Percentiles rank a stretch among this genome's conserved stretches.
Evolutionary conservation across 2,888 invertebrate genomes (phyloP).

Genomic region (Napeogenes inachia): DNA sequence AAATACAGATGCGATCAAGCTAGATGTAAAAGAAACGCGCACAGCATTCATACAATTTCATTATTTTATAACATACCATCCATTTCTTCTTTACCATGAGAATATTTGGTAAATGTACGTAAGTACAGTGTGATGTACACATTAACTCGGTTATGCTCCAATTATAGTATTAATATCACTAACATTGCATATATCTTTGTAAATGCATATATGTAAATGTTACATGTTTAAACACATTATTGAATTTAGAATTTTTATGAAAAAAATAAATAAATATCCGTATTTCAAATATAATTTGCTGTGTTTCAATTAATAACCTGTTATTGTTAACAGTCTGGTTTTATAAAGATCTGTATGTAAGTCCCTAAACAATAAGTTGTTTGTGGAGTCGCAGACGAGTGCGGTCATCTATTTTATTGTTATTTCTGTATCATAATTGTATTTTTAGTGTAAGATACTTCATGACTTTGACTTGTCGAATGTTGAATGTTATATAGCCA

Average conservation of each 20-base stretch:
- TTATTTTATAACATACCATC: slow-evolving; percentile 40
- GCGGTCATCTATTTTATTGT: too few species aligned
- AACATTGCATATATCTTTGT: slow-evolving; percentile 78
- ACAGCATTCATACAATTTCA: slow-evolving; percentile 63
- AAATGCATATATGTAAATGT: slow-evolving; percentile 79
- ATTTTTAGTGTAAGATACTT: too few species aligned
- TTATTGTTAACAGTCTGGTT: not conserved
- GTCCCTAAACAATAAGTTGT: too few species aligned
- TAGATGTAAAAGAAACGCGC: slow-evolving; percentile 63
- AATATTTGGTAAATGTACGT: slow-evolving; percentile 76
- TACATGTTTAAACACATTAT: slow-evolving; percentile 79
- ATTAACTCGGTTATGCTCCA: slow-evolving; percentile 72
- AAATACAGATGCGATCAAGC: slow-evolving; percentile 36
- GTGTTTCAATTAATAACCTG: slow-evolving; percentile 45
- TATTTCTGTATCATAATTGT: too few species aligned
- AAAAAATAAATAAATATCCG: slow-evolving; percentile 78
- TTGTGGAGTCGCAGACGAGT: too few species aligned
- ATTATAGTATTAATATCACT: slow-evolving; percentile 74
- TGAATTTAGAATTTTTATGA: slow-evolving; percentile 79
- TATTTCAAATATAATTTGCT: slow-evolving; percentile 75
- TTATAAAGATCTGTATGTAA: too few species aligned
- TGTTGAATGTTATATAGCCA: too few species aligned
- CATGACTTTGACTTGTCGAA: too few species aligned
- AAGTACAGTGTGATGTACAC: slow-evolving; percentile 69
- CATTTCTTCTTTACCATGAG: slow-evolving; percentile 65